A percentile compares a stretch with the other conserved stretches of the same genome.
These are phyloP conservation scores for Agriopis leucophaearia DNA, from an alignment of 2,888 invertebrate genomes.

Conservation along the genomic window DNA sequence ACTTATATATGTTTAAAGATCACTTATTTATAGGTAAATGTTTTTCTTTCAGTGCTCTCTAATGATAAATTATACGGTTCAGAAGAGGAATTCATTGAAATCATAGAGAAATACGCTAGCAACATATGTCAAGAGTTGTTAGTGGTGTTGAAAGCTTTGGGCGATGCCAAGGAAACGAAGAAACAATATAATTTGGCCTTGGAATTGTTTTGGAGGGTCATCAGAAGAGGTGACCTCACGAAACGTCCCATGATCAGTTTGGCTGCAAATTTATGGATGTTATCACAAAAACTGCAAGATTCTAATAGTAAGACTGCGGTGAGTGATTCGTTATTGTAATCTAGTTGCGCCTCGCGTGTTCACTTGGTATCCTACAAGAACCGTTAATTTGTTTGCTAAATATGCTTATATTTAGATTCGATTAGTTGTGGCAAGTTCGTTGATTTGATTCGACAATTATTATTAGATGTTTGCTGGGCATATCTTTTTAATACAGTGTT, in stretches of 20 bases:
- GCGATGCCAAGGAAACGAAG: slow-evolving; percentile 88
- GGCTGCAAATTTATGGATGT: slow-evolving; percentile 93
- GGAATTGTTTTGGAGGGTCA: slow-evolving; percentile 90
- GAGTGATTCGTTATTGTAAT: slow-evolving; percentile 45
- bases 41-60: slow-evolving; percentile 89
- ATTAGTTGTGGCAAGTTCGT: too few species aligned
- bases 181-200: slow-evolving; percentile 91
- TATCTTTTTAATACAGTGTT: too few species aligned
- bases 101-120: slow-evolving; percentile 92
- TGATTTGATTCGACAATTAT: too few species aligned
- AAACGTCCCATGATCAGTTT: slow-evolving; percentile 88
- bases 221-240: slow-evolving; percentile 88
- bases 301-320: slow-evolving; percentile 70
- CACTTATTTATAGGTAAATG: too few species aligned
- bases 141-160: slow-evolving; percentile 89
- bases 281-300: slow-evolving; percentile 88
- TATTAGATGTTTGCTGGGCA: background rate
- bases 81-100: slow-evolving; percentile 93
- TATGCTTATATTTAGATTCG: too few species aligned
- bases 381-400: too few species aligned
- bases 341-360: too few species aligned
- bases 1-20: too few species aligned
- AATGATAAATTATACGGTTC: slow-evolving; percentile 97
- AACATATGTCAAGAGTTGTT: slow-evolving; percentile 93
- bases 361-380: too few species aligned